Evolutionary conservation across 2,113 vertebrate species (phyloP).

Genomic region (Nerophis lumbriciformis): DNA sequence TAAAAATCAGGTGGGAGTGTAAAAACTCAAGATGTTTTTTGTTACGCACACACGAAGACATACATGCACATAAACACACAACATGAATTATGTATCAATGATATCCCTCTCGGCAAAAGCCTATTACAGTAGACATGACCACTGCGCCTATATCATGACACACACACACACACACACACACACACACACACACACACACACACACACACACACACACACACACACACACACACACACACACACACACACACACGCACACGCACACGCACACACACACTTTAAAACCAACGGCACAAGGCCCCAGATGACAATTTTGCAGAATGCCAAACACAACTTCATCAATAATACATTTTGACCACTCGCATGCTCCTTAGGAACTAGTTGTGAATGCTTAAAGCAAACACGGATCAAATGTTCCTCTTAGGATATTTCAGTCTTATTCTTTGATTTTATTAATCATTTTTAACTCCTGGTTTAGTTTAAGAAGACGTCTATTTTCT

Average conservation of each 20-base stretch:
- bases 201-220: not conserved
- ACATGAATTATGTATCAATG: slow-evolving; percentile 4
- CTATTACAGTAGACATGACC: slow-evolving; percentile 35
- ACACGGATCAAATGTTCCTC: slow-evolving; percentile 47
- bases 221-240: slow-evolving; percentile 5
- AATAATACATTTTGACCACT: slow-evolving; percentile 61
- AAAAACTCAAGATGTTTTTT: not conserved
- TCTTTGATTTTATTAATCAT: slow-evolving; percentile 23
- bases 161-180: slow-evolving; percentile 2
- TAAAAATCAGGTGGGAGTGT: slow-evolving; percentile 8
- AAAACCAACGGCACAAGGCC: slow-evolving; percentile 18
- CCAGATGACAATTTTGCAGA: slow-evolving; percentile 55
- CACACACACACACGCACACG: slow-evolving; percentile 8
- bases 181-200: slow-evolving; percentile 8
- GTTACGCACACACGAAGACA: slow-evolving; percentile 12
- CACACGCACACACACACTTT: slow-evolving; percentile 8
- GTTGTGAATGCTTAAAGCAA: slow-evolving; percentile 9
- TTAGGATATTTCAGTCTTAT: slow-evolving; percentile 31
- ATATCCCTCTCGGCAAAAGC: slow-evolving; percentile 36
- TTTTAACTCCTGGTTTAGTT: slow-evolving; percentile 12
- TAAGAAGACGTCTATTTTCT: not conserved
- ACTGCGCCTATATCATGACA: slow-evolving; percentile 29
- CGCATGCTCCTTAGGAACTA: slow-evolving; percentile 36
- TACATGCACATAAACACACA: not conserved
- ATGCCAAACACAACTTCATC: slow-evolving; percentile 57